Conservation (phyloP, 2,113 vertebrate genomes). For the Oreochromis niloticus region DNA sequence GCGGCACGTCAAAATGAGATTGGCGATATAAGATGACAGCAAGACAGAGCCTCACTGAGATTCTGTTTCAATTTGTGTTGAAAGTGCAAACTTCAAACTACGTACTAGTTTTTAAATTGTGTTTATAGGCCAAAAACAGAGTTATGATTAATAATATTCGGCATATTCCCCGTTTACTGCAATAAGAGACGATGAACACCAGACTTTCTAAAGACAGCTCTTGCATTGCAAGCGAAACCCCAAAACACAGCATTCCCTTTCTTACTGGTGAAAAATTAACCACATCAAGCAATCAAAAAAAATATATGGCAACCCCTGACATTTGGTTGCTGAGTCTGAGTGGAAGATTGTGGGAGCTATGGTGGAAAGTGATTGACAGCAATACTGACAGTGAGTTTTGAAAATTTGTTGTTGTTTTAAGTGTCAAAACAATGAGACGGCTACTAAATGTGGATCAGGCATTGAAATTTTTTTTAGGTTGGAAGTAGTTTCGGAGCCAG, state of each 20-base stretch:
- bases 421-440: not conserved
- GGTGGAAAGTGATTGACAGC: fast-evolving
- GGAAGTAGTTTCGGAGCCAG: not conserved
- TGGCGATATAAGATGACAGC: fast-evolving
- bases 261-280: not conserved
- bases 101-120: fast-evolving
- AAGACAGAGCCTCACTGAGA: fast-evolving
- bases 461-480: not conserved
- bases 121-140: not conserved
- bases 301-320: fast-evolving
- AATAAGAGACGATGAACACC: not conserved
- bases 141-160: fast-evolving
- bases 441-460: not conserved
- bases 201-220: not conserved
- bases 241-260: fast-evolving
- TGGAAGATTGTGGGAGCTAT: fast-evolving
- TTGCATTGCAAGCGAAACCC: not conserved
- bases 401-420: not conserved
- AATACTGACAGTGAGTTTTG: not conserved
- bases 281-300: not conserved
- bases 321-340: not conserved
- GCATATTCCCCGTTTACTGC: not conserved
- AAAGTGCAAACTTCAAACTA: fast-evolving
- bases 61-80: fast-evolving
- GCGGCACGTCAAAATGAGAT: not conserved